Conservation (phyloP, 2,888 invertebrate species). For the Eucriotettix oculatus region DNA sequence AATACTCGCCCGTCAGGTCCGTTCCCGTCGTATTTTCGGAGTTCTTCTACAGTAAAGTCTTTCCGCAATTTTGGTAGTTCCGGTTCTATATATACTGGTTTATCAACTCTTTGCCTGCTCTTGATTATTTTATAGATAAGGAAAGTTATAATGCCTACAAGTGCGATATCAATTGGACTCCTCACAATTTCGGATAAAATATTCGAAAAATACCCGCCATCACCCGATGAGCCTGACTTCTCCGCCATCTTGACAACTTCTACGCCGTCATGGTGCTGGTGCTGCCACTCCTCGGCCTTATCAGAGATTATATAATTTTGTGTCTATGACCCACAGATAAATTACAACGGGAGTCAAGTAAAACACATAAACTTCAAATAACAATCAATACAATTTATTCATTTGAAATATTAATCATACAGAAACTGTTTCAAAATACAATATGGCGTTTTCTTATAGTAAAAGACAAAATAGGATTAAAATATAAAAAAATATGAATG, state of each 20-base stretch:
- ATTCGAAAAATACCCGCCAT: conserved; percentile 15
- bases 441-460: too few species aligned
- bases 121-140: conserved; percentile 60
- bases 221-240: not conserved
- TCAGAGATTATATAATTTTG: not conserved
- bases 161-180: conserved; percentile 52
- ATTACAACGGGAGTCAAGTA: too few species aligned
- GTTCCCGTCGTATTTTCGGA: conserved; percentile 72
- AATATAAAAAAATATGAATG: too few species aligned
- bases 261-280: conserved; percentile 7
- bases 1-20: conserved; percentile 75
- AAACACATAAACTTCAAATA: too few species aligned
- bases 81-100: conserved; percentile 31
- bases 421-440: too few species aligned
- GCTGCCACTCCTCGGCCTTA: not conserved
- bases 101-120: conserved; percentile 21
- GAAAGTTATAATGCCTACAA: conserved; percentile 50
- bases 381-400: too few species aligned
- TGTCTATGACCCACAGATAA: too few species aligned
- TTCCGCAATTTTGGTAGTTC: conserved; percentile 63
- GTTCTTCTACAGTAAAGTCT: conserved; percentile 79
- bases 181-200: conserved; percentile 43
- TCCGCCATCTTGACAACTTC: conserved; percentile 10
- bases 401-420: too few species aligned
- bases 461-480: too few species aligned